Evolutionary conservation across 2,113 vertebrate genomes (phyloP).

Genomic region (Nothoprocta perdicaria): DNA sequence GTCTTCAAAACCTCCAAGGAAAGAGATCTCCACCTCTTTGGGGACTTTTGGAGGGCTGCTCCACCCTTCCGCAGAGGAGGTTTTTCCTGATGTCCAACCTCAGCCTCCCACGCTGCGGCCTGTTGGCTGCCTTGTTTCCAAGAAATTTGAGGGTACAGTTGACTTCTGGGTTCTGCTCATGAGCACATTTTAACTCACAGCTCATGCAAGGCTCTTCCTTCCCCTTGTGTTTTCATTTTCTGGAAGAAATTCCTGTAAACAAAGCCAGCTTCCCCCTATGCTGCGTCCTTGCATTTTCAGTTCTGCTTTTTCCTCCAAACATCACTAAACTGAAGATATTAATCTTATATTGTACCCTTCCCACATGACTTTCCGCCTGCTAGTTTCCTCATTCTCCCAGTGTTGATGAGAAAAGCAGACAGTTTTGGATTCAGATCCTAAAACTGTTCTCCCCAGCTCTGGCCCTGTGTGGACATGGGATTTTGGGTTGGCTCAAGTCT

Average conservation of each 20-base stretch:
- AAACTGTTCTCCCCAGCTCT: neutral
- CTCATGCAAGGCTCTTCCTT: accelerated
- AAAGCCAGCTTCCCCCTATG: neutral
- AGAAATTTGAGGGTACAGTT: neutral
- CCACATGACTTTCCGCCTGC: accelerated
- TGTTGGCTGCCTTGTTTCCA: neutral
- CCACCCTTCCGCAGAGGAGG: neutral
- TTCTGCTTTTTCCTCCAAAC: neutral
- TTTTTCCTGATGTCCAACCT: neutral
- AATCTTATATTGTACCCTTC: neutral
- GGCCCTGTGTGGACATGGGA: neutral
- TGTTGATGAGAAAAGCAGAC: neutral
- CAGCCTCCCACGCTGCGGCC: neutral
- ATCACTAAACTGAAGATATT: neutral
- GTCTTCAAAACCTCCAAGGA: neutral
- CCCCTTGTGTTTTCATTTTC: neutral
- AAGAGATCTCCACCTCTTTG: neutral
- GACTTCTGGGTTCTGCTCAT: neutral
- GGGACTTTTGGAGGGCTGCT: neutral
- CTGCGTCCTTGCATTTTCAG: neutral
- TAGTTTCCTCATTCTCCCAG: neutral
- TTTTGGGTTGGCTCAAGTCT: neutral
- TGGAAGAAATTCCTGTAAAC: neutral
- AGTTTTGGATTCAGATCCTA: neutral
- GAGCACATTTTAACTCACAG: accelerated